These are phyloP conservation scores for Serrognathus titanus DNA, from an alignment of 2,888 invertebrate species.

Conservation along the genomic window DNA sequence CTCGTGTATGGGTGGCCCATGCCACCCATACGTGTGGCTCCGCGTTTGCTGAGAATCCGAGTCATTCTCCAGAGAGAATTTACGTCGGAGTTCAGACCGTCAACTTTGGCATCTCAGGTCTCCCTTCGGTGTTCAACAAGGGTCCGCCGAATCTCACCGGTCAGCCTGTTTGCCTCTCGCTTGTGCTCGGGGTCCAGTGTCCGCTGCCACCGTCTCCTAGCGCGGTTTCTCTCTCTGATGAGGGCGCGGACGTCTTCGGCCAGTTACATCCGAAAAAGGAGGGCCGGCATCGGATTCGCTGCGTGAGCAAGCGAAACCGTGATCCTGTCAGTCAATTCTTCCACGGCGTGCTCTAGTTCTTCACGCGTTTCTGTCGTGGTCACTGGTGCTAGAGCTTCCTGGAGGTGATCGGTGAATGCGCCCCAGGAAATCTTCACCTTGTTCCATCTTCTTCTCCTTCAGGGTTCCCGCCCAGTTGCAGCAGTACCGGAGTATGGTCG, in stretches of 20 bases:
- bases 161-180: neutral
- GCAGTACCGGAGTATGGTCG: neutral
- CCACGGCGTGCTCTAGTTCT: neutral
- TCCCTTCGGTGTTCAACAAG: neutral
- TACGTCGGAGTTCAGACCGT: neutral
- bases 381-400: neutral
- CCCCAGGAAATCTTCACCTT: neutral
- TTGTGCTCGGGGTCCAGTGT: neutral
- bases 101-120: neutral
- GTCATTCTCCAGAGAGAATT: neutral
- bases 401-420: neutral
- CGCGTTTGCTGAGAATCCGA: neutral
- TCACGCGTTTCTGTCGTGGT: neutral
- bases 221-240: neutral
- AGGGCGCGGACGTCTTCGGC: neutral
- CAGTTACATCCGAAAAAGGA: neutral
- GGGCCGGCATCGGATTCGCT: neutral
- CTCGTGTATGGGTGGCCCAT: slow-evolving; percentile 14
- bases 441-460: neutral
- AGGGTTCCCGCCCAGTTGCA: neutral
- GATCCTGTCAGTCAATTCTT: neutral
- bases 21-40: neutral
- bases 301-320: neutral
- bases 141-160: neutral
- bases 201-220: neutral